These are phyloP conservation scores for Amazona vittata DNA, from an alignment of 2,113 vertebrate species.

Conservation along the genomic window DNA sequence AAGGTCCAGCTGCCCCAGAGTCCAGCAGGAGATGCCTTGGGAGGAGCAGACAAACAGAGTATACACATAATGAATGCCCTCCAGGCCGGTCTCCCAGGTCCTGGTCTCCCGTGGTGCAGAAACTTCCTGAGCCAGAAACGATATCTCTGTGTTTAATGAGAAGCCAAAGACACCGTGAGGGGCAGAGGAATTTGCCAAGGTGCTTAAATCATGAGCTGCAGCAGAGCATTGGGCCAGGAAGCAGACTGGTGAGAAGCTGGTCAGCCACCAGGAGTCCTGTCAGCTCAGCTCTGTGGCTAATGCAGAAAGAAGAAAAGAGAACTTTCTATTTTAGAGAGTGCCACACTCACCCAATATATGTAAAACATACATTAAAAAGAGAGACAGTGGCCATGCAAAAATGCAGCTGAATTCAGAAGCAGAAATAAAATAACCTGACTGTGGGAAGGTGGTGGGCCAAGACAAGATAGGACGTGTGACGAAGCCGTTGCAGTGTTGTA, in stretches of 20 bases:
- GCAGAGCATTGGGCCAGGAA: not conserved
- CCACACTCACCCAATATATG: not conserved
- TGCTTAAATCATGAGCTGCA: not conserved
- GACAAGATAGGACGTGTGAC: accelerated
- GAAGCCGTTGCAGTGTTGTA: not conserved
- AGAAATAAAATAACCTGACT: slow-evolving; percentile 14
- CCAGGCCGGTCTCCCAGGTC: not conserved
- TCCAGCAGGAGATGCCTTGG: not conserved
- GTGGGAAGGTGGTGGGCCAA: not conserved
- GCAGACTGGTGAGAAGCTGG: not conserved
- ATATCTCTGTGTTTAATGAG: not conserved
- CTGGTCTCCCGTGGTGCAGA: not conserved
- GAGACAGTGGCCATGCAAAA: not conserved
- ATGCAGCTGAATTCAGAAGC: slow-evolving; percentile 11
- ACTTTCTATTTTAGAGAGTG: not conserved
- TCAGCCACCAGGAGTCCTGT: not conserved
- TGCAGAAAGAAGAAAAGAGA: not conserved
- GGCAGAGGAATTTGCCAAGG: not conserved
- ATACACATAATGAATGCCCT: not conserved
- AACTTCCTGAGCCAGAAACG: not conserved
- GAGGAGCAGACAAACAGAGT: not conserved
- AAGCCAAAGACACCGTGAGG: not conserved
- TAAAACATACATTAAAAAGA: not conserved
- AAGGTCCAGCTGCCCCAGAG: not conserved
- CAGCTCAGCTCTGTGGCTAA: not conserved